Base-by-base conservation (phyloP, 1,140 invertebrate species). In the Thaumetopoea pityocampa region DNA sequence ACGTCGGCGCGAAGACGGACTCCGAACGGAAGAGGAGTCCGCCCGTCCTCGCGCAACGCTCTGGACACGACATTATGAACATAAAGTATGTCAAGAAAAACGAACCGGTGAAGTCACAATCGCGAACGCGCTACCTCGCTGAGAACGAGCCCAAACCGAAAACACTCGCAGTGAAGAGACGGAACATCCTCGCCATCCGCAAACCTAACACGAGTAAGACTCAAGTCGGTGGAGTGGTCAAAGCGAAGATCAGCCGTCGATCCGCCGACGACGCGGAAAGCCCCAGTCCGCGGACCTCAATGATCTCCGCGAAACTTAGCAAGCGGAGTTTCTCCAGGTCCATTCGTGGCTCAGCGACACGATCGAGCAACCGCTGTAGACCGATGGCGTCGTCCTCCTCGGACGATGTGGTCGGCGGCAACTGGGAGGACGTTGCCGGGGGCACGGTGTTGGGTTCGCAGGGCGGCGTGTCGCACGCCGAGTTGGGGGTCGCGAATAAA, bases 121-220 rank as follows among this genome's bases (percentile, higher is more conserved):
- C 67, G 1, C 63, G 70, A n/a, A 59, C 67, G 1, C 45, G 59
- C 3, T 80, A 67, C 41, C 51, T 74, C 15, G 40, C 59, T 14
- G 79, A 77, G 9, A 68, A 59, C 57, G 76, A 80, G 26, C 77
- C 77, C 5, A 76, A 78, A 14, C 70, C 77, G 11, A 79, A 79
- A 46, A 59, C 74, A 6, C 42, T 78, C 10, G 52, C 71, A 3
- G 62, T 54, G 4, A 81, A 81, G 35, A 63, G 79, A 1, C 57
- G 74, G 16, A 79, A 71, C 51, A 51, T 83, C 1, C 60, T 83
- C 10, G 67, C 76, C 2, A 64, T 83, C 1, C 62, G 79, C 7
- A 83, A 83, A 27, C 77, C 79, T 2, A 80, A 77, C 48, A 32
- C 76, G 15, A 56, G 57, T 26, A 78, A 78, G 41, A 58, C 71